phyloP scores from a whole-genome alignment of 2,797 vertebrate genomes.

The Falco berigora region DNA sequence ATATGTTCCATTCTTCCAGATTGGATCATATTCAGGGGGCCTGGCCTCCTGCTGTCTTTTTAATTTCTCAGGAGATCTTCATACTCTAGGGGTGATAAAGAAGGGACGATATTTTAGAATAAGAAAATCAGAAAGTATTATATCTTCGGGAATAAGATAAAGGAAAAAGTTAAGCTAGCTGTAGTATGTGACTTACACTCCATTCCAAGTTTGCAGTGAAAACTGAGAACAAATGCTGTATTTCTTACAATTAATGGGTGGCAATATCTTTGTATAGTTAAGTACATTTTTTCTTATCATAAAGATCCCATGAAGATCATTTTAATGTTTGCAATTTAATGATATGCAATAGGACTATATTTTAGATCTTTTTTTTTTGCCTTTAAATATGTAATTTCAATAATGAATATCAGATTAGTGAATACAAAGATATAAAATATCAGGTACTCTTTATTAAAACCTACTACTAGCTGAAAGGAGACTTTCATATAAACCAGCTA shows the following conservation, averaged over 20 bases:
- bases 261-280: constrained; percentile 5
- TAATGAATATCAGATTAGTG: background rate
- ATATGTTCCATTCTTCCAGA: background rate
- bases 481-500: background rate
- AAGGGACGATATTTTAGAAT: background rate
- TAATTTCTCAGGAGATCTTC: background rate
- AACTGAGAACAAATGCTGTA: background rate
- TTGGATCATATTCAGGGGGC: background rate
- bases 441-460: background rate
- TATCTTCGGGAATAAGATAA: background rate
- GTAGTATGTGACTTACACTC: background rate
- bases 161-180: background rate
- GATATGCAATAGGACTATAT: background rate
- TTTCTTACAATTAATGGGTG: background rate
- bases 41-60: background rate
- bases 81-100: background rate
- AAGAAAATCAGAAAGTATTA: background rate
- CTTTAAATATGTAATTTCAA: constrained; percentile 1
- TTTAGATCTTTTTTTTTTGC: background rate
- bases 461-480: background rate
- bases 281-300: background rate
- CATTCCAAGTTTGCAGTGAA: background rate
- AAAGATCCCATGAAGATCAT: background rate
- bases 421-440: background rate
- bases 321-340: constrained; percentile 1